Evolutionary conservation across 2,888 invertebrate genomes (phyloP).

Genomic region (Drosophila histrio): DNA sequence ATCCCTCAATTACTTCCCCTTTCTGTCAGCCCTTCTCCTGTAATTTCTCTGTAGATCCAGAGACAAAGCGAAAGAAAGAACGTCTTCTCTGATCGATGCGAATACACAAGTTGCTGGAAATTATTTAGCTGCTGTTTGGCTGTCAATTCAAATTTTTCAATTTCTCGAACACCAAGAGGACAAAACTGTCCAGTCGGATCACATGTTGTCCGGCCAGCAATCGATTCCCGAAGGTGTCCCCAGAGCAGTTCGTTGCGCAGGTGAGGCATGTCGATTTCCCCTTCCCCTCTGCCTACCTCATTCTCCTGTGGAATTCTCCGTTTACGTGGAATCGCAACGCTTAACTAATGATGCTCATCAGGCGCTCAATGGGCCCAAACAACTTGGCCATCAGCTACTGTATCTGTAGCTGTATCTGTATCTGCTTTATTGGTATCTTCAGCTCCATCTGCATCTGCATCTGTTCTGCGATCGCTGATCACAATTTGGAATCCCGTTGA

Average conservation of each 20-base stretch:
- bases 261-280: conserved; percentile 43
- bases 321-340: conserved; percentile 78
- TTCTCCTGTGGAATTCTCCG: conserved; percentile 31
- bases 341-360: conserved; percentile 82
- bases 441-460: conserved; percentile 45
- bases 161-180: conserved; percentile 44
- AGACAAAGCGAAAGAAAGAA: background rate
- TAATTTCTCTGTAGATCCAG: no score
- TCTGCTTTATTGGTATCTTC: conserved; percentile 19
- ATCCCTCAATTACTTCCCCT: no score
- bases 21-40: no score
- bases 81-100: conserved; percentile 68
- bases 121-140: conserved; percentile 53
- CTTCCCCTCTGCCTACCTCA: background rate
- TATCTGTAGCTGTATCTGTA: conserved; percentile 41
- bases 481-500: conserved; percentile 12
- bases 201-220: conserved; percentile 33
- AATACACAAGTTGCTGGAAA: conserved; percentile 63
- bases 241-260: conserved; percentile 70
- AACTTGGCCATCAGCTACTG: conserved; percentile 58
- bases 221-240: conserved; percentile 63
- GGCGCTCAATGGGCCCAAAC: conserved; percentile 58
- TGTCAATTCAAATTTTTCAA: conserved; percentile 73
- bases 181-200: conserved; percentile 6
- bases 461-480: conserved; percentile 23